Conservation (phyloP, 2,888 invertebrate genomes). For the Coenonympha arcania region DNA sequence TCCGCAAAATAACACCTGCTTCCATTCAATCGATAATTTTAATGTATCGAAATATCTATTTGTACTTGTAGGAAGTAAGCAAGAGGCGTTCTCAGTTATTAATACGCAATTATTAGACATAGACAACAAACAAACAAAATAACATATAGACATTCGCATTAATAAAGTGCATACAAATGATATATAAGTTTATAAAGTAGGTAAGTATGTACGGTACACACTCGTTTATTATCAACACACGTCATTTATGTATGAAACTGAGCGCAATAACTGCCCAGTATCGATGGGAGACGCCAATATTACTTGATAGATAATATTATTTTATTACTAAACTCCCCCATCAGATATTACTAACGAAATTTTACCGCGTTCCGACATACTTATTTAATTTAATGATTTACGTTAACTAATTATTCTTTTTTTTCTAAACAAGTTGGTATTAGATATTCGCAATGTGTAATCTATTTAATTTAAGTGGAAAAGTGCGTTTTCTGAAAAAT, state of each 20-base stretch:
- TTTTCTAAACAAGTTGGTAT: background rate
- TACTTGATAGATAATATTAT: slow-evolving; percentile 2
- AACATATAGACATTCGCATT: too few relatives aligned
- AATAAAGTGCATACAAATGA: too few relatives aligned
- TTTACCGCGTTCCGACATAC: too few relatives aligned
- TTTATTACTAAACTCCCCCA: background rate
- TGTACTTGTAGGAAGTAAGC: too few relatives aligned
- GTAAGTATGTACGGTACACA: slow-evolving; percentile 23
- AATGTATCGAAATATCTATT: too few relatives aligned
- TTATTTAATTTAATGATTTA: background rate
- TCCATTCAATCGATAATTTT: too few relatives aligned
- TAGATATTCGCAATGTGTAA: slow-evolving; percentile 14
- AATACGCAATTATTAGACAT: too few relatives aligned
- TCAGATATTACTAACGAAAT: background rate
- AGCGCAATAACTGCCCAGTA: slow-evolving; percentile 17
- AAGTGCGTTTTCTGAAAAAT: slow-evolving; percentile 21
- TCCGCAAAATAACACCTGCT: too few relatives aligned
- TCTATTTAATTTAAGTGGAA: slow-evolving; percentile 21
- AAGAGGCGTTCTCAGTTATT: too few relatives aligned
- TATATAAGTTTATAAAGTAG: slow-evolving; percentile 19
- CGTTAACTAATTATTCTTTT: background rate
- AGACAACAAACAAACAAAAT: too few relatives aligned
- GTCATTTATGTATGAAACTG: slow-evolving; percentile 32
- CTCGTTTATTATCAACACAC: slow-evolving; percentile 37
- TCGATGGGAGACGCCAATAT: slow-evolving; percentile 24